Evolutionary conservation across 2,797 vertebrate genomes (phyloP), one percentile per base, ranked within the genome.

Genomic region (Sebastes alutus): DNA sequence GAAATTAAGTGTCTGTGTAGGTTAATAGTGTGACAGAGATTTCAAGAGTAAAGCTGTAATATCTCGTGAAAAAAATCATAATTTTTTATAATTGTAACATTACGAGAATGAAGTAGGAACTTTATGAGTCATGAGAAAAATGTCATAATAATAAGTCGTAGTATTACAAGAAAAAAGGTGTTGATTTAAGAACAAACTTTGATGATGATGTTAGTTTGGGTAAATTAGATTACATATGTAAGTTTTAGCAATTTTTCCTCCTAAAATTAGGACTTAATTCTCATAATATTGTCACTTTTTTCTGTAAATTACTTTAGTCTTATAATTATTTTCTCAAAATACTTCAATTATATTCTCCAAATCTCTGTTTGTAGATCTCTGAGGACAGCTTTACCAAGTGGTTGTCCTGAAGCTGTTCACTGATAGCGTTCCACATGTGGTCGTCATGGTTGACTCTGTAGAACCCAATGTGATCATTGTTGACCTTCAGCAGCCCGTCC

Each of bases 401-500:
- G 76, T 93, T 80, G 8, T 0, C 32, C 7, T 60, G 2, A 32
- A 99, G 95, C 72, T 92, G 77, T 8, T 6, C 0, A 70, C 91
- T 93, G 81, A 99, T 95, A 0, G 0, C 0, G 2, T 7, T 33
- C 99, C 98, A 99, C 84, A 94, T 95, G 75, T 5, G 0, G 46
- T 7, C 59, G 3, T 96, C 88, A 77, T 99, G 96, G 93, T 98
- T 98, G 85, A 99, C 97, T 79, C 98, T 95, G 91, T 96, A 99
- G 94, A 97, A 98, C 65, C 99, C 98, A 77, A 97, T 92, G 82
- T 99, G 97, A 75, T 97, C 93, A 18, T 95, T 94, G 91, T 99
- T 99, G 46, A 98, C 81, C 69, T 96, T 98, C 23, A 95, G 80
- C 86, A 96, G 95, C 72, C 78, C 83, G 42, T 93, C 87, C 29